Conservation (phyloP, 1,140 invertebrate species). For the Leptestheria dahalacensis region DNA sequence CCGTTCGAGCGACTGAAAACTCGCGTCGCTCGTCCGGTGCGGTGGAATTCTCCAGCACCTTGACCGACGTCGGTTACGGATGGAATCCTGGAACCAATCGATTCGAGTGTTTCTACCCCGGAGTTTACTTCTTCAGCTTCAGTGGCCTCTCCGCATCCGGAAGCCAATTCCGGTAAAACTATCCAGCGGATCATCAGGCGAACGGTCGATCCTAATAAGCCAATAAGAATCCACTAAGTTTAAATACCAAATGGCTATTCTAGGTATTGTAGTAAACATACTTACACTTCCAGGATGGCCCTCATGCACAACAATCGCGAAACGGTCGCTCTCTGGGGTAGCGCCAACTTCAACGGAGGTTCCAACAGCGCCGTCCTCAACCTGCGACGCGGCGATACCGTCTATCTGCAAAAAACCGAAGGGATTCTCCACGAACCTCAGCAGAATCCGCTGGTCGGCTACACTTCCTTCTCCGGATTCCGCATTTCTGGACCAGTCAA, state of each 20-base stretch:
- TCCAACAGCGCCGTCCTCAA: constrained; percentile 1
- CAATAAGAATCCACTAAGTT: too few relatives aligned
- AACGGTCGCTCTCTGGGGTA: neutral
- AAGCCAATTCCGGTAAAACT: neutral
- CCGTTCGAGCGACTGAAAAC: neutral
- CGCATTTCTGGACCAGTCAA: neutral
- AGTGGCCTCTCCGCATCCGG: neutral
- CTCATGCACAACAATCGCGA: neutral
- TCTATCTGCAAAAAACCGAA: neutral
- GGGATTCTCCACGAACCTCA: neutral
- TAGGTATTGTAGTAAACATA: too few relatives aligned
- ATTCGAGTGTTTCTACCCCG: constrained; percentile 6
- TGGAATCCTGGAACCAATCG: neutral
- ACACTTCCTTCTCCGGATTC: constrained; percentile 3
- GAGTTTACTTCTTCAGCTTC: constrained; percentile 6
- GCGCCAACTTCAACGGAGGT: neutral
- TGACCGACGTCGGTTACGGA: constrained; percentile 3
- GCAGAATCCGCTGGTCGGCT: neutral
- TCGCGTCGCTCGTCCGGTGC: neutral
- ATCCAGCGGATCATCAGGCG: too few relatives aligned
- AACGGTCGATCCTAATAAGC: too few relatives aligned
- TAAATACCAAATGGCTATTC: too few relatives aligned
- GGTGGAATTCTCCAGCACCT: neutral
- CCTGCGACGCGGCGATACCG: neutral
- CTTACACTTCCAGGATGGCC: neutral